phyloP scores from a whole-genome alignment of 37 sponge, comb jelly and placozoan genomes.

The Theonella swinhoei region DNA sequence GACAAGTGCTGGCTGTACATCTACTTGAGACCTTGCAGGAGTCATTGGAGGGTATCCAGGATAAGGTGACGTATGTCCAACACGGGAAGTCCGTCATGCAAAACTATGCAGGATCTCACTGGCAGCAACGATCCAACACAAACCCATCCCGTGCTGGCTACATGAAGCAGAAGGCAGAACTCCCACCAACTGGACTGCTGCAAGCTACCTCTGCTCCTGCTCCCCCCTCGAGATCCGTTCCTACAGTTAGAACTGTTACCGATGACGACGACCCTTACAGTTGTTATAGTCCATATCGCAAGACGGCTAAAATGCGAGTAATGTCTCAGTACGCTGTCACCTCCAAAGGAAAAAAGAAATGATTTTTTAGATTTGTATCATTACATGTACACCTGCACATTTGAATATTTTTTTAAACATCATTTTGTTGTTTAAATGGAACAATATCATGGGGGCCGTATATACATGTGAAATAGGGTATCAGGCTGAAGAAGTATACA shows the following conservation, averaged over 20 bases:
- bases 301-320: background rate
- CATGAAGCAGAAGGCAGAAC: background rate
- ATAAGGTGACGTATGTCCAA: slow-evolving; percentile 46
- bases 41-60: slow-evolving; percentile 60
- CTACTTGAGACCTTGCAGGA: slow-evolving; percentile 65
- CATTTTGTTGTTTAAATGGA: too few species aligned
- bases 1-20: slow-evolving; percentile 47
- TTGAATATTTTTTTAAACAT: too few species aligned
- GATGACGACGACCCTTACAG: too few species aligned
- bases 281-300: background rate
- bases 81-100: slow-evolving; percentile 63
- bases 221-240: background rate
- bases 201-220: background rate
- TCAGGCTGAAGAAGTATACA: too few species aligned
- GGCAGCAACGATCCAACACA: slow-evolving; percentile 81
- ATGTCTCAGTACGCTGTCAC: background rate
- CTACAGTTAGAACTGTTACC: too few species aligned
- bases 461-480: too few species aligned
- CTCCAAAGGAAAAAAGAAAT: too few species aligned
- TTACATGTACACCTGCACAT: background rate
- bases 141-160: slow-evolving; percentile 14
- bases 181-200: background rate
- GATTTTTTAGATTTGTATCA: background rate
- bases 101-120: slow-evolving; percentile 65
- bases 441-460: too few species aligned